phyloP scores from a whole-genome alignment of 2,888 invertebrate genomes.

The Oligia fasciuncula region DNA sequence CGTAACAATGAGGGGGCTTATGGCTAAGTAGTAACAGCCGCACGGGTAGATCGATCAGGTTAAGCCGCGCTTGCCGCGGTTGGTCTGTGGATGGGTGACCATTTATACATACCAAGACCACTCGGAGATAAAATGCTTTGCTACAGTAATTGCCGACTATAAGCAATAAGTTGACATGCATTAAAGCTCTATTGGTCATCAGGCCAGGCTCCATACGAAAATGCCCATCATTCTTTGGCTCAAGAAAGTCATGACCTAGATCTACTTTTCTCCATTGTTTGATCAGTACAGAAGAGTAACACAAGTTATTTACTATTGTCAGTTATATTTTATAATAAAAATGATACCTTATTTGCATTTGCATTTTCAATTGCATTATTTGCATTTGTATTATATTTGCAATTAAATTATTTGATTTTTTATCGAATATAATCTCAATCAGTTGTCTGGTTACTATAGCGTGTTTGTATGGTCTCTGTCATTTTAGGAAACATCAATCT shows the following conservation, averaged over 20 bases:
- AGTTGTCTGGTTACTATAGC: not conserved
- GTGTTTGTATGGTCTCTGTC: not conserved
- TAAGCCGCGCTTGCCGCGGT: too few species aligned
- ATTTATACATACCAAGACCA: too few species aligned
- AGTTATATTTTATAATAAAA: not conserved
- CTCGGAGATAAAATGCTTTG: too few species aligned
- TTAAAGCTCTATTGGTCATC: too few species aligned
- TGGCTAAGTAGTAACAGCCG: too few species aligned
- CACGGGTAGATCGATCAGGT: too few species aligned
- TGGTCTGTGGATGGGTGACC: too few species aligned
- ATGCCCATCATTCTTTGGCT: constrained; percentile 2
- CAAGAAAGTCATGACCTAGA: constrained; percentile 24
- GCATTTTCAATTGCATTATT: not conserved
- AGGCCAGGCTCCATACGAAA: too few species aligned
- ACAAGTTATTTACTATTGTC: not conserved
- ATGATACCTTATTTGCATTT: not conserved
- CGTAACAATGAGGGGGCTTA: too few species aligned
- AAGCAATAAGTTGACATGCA: too few species aligned
- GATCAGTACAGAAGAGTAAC: constrained; percentile 2
- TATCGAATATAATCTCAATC: not conserved
- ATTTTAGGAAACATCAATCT: not conserved
- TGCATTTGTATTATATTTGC: not conserved
- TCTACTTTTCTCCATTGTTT: constrained; percentile 32
- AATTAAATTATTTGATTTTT: not conserved
- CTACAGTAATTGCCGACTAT: too few species aligned